Evolutionary conservation across 2,113 vertebrate species (phyloP), one percentile per base, ranked within the genome.

Genomic region (Tetrao urogallus): DNA sequence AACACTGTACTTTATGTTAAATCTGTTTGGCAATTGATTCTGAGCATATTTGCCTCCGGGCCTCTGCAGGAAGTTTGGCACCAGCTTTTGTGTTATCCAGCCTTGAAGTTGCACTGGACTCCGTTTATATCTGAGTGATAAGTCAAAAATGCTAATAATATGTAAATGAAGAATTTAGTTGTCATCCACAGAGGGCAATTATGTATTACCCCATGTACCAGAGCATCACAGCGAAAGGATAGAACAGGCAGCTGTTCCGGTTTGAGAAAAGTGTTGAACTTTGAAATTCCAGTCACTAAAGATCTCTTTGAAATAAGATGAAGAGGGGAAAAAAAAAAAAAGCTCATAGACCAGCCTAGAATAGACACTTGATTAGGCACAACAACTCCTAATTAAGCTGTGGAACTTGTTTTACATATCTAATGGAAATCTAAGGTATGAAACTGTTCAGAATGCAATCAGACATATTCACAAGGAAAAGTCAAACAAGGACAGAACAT

Each of bases 391-490:
- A 67, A 63, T 82, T 84, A 84, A 63, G 18, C 36, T 78, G 36
- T 74, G 73, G 66, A 84, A 82, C 24, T 74, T 0, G 0, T 80
- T 94, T 73, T 16, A 24, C 0, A 0, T 71, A 71, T n/a, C 82
- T 84, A 56, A 75, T 67, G 24, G 38, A 89, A 92, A 61, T 82
- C 81, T 84, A 84, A 90, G 24, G n/a, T 78, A 71, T 45, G 58
- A 81, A 92, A 17, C 22, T 40, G 15, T 70, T 89, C 60, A 81
- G 84, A 95, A 82, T 87, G 47, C 81, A 82, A 67, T 87, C 72
- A 67, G 57, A 66, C 50, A 70, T 20, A 70, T 83, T 81, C 84
- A 54, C 8, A 81, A 36, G 43, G 15, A 86, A 79, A 86, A 91
- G 65, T 89, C 56, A 94, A 58, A 40, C 15, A 63, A 77, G 65